phyloP scores from a whole-genome alignment of 2,888 invertebrate genomes.

The Sicus ferrugineus region DNA sequence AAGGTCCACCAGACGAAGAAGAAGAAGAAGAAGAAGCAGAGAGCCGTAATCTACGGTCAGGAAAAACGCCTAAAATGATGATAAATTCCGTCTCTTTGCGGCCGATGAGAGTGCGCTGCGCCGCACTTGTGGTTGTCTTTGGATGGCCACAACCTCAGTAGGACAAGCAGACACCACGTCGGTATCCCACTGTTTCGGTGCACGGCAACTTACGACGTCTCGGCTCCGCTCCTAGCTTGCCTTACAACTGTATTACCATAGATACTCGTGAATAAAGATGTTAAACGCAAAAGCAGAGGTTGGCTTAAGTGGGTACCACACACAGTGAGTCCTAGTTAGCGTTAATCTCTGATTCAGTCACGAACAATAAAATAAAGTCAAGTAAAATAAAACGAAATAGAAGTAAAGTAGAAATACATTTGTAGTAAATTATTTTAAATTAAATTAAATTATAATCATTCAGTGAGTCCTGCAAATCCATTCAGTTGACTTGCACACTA shows the following conservation, averaged over 20 bases:
- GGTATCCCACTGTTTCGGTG: too few species aligned
- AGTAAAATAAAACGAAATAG: too few species aligned
- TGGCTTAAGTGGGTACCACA: too few species aligned
- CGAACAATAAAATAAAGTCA: too few species aligned
- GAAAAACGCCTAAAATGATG: constrained; percentile 15
- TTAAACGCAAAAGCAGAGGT: background rate
- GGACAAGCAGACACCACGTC: too few species aligned
- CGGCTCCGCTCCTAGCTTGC: background rate
- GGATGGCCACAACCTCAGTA: background rate
- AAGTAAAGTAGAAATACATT: too few species aligned
- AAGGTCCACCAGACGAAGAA: background rate
- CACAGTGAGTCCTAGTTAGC: too few species aligned
- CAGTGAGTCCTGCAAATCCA: background rate
- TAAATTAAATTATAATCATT: background rate
- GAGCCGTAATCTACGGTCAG: background rate
- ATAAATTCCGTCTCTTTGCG: constrained; percentile 18
- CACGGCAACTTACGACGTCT: background rate
- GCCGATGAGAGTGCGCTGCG: background rate
- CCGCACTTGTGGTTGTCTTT: background rate
- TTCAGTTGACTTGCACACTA: background rate
- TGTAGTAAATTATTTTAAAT: background rate
- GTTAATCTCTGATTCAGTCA: too few species aligned
- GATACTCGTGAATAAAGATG: background rate
- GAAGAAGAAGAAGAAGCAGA: background rate
- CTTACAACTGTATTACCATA: background rate